phyloP scores from a whole-genome alignment of 1,140 invertebrate species.

The Argopecten irradians region DNA sequence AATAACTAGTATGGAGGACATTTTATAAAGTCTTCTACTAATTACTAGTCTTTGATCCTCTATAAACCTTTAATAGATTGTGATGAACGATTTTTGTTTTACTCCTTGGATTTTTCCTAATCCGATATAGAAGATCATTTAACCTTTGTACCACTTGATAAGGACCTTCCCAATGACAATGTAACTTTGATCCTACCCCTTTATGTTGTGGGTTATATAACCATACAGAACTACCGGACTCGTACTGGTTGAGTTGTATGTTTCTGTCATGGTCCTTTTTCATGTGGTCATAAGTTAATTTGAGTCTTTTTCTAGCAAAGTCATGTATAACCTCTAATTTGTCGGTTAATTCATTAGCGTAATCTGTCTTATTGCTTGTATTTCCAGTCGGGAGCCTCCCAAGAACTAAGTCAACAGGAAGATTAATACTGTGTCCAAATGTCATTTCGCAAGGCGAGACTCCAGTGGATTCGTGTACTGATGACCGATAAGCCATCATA shows the following conservation, averaged over 20 bases:
- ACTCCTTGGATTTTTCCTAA: background rate
- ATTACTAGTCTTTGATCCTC: background rate
- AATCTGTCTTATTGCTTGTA: background rate
- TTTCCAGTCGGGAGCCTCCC: background rate
- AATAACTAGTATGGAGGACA: background rate
- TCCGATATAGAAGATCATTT: constrained; percentile 14
- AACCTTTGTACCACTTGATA: background rate
- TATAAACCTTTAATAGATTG: background rate
- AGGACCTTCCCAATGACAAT: no score
- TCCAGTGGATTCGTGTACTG: background rate
- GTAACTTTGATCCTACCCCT: background rate
- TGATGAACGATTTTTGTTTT: background rate
- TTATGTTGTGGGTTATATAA: background rate
- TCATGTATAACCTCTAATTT: background rate
- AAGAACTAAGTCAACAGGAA: background rate
- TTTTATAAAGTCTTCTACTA: background rate
- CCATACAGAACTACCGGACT: background rate
- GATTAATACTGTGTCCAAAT: background rate
- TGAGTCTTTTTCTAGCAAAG: constrained; percentile 27
- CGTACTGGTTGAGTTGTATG: background rate
- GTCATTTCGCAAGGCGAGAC: background rate
- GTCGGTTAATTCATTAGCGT: background rate
- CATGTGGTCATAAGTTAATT: background rate
- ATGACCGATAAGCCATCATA: no score
- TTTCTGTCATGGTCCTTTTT: background rate